These are phyloP conservation scores for Aphrocallistes beatrix DNA, from an alignment of 37 sponge, comb jelly and placozoan species.

Conservation along the genomic window DNA sequence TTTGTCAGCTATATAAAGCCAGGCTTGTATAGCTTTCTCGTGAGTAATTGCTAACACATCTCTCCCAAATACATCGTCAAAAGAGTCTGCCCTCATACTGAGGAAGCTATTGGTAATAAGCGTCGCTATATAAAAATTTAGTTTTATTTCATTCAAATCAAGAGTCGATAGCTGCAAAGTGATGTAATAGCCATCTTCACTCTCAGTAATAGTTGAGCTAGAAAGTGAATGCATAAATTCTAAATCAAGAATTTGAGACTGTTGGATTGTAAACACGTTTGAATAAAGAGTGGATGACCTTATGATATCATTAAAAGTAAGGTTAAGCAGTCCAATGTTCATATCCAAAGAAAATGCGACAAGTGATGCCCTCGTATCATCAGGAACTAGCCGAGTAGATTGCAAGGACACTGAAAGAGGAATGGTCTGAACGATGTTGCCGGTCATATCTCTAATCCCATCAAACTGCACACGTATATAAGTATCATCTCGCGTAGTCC, in stretches of 20 bases:
- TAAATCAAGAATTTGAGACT: not conserved
- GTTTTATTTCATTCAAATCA: constrained; percentile 62
- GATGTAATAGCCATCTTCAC: constrained; percentile 57
- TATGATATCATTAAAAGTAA: constrained; percentile 89
- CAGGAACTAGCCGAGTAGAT: constrained; percentile 32
- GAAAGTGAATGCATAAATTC: constrained; percentile 24
- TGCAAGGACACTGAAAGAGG: constrained; percentile 22
- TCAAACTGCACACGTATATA: constrained; percentile 31
- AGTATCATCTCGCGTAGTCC: constrained; percentile 25
- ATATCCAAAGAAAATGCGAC: constrained; percentile 60
- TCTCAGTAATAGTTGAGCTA: constrained; percentile 25
- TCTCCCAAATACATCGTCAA: constrained; percentile 54
- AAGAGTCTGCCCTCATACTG: constrained; percentile 56
- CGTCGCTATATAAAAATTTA: constrained; percentile 47
- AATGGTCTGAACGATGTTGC: constrained; percentile 32
- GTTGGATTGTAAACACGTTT: constrained; percentile 38
- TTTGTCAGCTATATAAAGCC: constrained; percentile 37
- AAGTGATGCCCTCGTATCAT: constrained; percentile 40
- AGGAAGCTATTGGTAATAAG: constrained; percentile 31
- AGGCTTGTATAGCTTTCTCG: constrained; percentile 33
- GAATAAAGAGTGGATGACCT: constrained; percentile 47
- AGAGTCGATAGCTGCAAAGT: constrained; percentile 40
- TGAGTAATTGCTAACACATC: constrained; percentile 24
- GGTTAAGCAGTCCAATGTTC: constrained; percentile 48
- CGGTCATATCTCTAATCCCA: constrained; percentile 63